Conservation (phyloP, 1,140 invertebrate species). For the Pseudomyrmex sp. region DNA sequence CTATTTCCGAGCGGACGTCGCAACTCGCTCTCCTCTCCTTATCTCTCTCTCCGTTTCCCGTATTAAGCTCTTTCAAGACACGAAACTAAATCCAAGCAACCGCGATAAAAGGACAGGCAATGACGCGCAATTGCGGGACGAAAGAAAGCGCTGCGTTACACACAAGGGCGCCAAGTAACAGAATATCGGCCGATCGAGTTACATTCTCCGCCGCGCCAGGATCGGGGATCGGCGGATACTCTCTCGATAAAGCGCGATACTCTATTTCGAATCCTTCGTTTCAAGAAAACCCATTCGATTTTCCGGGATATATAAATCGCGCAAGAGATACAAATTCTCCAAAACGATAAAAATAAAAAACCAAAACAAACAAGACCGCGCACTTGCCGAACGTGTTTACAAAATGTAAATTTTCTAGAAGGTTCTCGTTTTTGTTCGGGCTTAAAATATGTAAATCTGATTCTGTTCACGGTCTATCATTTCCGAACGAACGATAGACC, state of each 20-base stretch:
- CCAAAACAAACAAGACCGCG: too few species aligned
- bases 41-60: neutral
- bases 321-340: neutral
- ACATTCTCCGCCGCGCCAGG: slow-evolving; percentile 13
- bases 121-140: slow-evolving; percentile 45
- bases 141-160: slow-evolving; percentile 53
- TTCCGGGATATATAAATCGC: slow-evolving; percentile 41
- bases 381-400: too few species aligned
- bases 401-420: neutral
- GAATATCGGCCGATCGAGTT: slow-evolving; percentile 57
- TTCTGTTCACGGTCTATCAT: neutral
- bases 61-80: slow-evolving; percentile 31
- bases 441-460: neutral
- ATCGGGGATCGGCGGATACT: slow-evolving; percentile 16
- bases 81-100: slow-evolving; percentile 37
- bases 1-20: neutral
- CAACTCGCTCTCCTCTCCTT: neutral
- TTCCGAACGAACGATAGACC: neutral
- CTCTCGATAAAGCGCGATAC: slow-evolving; percentile 13
- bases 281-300: slow-evolving; percentile 6
- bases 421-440: neutral
- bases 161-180: slow-evolving; percentile 40
- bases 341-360: neutral
- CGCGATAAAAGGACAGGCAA: slow-evolving; percentile 40
- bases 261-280: neutral